Evolutionary conservation across 2,888 invertebrate genomes (phyloP), one percentile per base, ranked within the genome.

Genomic region (Chloroclystis v-ata): DNA sequence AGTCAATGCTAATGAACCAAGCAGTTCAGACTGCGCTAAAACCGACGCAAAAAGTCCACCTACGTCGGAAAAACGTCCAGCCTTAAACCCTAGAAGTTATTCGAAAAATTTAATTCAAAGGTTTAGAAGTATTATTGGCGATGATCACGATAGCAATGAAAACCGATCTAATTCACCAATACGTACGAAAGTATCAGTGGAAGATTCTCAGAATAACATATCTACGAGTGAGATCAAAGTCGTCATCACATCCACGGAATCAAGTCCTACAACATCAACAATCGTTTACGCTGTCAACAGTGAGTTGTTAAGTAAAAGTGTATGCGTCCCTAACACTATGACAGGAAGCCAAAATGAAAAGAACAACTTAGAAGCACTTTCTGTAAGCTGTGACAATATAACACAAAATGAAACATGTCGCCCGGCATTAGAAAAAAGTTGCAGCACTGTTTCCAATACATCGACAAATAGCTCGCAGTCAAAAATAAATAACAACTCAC

Each of bases 81-180:
- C 74, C 12, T 63, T 87, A 35, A 83, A 86, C 49, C 85, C 88
- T 1, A 75, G 82, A 64, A 86, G 79, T 49, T 85, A 87, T 56
- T 86, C 89, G 0, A 86, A 81, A 57, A 89, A 87, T 57, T 63
- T 89, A 32, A 51, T 89, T 4, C 89, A 89, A 69, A 69, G 89
- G 52, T 89, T 89, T 48, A 79, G 83, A 59, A 89, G 78, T 61
- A 89, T 88, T 10, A 88, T 89, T 24, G 85, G 86, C 1, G 89
- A 89, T 54, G 89, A 89, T 51, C 82, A 80, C 54, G 83, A 85
- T 50, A 74, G 75, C 42, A 80, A 78, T 57, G 78, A 78, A 52
- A 78, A 76, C 50, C 79, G 65, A 66, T 45, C 65, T 6, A 75
- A 75, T 41, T 59, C 57, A 13, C 48, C 59, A 1, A 47, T 43